phyloP scores from a whole-genome alignment of 2,888 invertebrate genomes.

The Phaonia tiefii region DNA sequence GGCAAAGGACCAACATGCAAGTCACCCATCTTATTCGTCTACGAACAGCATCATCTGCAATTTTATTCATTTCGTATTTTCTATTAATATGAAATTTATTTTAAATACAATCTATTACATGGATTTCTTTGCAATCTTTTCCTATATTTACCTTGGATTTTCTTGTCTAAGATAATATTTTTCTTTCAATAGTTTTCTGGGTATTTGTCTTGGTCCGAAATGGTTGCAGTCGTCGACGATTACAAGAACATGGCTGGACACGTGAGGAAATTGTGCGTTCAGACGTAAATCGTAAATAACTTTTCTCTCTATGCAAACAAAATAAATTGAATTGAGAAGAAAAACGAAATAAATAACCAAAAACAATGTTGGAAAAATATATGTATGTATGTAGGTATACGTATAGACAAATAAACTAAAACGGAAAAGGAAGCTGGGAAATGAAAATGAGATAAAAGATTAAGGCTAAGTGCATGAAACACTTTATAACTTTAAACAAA shows the following conservation, averaged over 20 bases:
- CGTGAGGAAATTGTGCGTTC: slow-evolving; percentile 59
- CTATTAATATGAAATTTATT: slow-evolving; percentile 33
- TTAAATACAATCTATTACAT: not conserved
- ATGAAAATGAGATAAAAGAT: slow-evolving; percentile 17
- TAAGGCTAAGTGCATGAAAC: slow-evolving; percentile 37
- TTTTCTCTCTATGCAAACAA: slow-evolving; percentile 51
- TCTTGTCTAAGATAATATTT: not conserved
- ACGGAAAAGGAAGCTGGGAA: slow-evolving; percentile 5
- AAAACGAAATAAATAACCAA: slow-evolving; percentile 46
- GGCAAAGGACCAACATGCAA: too few relatives aligned
- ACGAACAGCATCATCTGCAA: too few relatives aligned
- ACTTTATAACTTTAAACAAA: slow-evolving; percentile 52
- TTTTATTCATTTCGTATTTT: not conserved
- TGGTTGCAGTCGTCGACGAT: slow-evolving; percentile 7
- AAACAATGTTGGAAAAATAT: too few relatives aligned
- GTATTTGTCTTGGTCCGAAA: slow-evolving; percentile 15
- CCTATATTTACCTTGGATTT: not conserved
- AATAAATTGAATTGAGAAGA: slow-evolving; percentile 19
- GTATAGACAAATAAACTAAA: too few relatives aligned
- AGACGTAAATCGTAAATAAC: slow-evolving; percentile 69
- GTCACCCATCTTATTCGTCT: too few relatives aligned
- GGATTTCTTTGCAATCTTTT: too few relatives aligned
- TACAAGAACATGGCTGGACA: slow-evolving; percentile 56
- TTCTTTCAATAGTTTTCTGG: not conserved
- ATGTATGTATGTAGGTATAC: too few relatives aligned